Conservation (phyloP, 1,140 invertebrate genomes). For the Eueides isabella region DNA sequence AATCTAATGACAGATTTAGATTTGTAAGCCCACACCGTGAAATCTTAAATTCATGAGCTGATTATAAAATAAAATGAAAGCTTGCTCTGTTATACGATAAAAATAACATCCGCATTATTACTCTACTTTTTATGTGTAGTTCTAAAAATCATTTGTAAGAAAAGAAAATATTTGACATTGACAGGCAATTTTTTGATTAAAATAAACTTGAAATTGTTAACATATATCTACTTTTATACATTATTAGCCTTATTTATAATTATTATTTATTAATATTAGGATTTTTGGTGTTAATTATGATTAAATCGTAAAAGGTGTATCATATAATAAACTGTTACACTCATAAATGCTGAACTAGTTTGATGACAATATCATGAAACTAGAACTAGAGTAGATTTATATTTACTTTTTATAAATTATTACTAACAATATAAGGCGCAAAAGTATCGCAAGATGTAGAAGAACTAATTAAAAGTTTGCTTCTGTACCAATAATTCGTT, state of each 20-base stretch:
- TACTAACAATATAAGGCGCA: conserved; percentile 69
- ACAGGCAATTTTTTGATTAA: background rate
- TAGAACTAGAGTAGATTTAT: background rate
- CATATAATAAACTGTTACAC: too few relatives aligned
- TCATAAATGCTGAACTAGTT: too few relatives aligned
- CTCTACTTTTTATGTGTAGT: background rate
- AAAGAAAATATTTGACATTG: background rate
- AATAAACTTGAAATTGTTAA: background rate
- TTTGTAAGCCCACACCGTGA: conserved; percentile 47
- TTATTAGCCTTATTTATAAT: too few relatives aligned
- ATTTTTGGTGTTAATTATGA: too few relatives aligned
- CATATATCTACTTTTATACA: too few relatives aligned
- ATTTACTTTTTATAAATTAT: conserved; percentile 49
- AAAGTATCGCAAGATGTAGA: conserved; percentile 74
- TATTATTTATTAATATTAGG: too few relatives aligned
- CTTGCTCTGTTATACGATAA: background rate
- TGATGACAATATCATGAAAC: background rate
- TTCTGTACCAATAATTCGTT: conserved; percentile 81
- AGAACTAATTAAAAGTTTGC: conserved; percentile 80
- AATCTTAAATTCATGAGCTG: conserved; percentile 62
- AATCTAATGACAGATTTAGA: conserved; percentile 25
- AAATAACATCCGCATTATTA: background rate
- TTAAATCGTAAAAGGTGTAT: too few relatives aligned
- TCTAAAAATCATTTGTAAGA: conserved; percentile 1
- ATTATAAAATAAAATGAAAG: conserved; percentile 21